Base-by-base conservation (phyloP, 1,140 invertebrate genomes). In the Ephestia elutella region DNA sequence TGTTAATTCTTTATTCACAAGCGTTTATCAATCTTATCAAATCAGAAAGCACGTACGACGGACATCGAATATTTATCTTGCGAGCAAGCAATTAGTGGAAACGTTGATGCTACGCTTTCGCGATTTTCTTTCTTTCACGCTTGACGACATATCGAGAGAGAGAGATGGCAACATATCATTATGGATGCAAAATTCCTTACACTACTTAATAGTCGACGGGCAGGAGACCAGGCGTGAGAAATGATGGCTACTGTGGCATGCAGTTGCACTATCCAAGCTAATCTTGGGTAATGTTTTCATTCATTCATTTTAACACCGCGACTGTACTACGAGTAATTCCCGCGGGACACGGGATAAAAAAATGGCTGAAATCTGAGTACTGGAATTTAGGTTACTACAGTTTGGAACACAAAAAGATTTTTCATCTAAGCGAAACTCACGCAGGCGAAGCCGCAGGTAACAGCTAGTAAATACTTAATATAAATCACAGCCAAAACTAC, bases 191-290 rank as follows among this genome's bases (percentile, higher is more conserved):
- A 75, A 80, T 80, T 76, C 75, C 72, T 66, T 63, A 66, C 50
- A 71, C 68, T 71, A 70, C 70, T 78, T 80, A 78, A 70, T 70
- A 80, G 71, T 79, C 75, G 28, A 68, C 60, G 61, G 69, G 63
- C 68, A 70, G 61, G 65, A 58, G 57, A 68, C 63, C 8, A 65
- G 65, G 54, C 75, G 80, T 80, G 80, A 77, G 77, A 82, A 78
- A 77, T 44, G 21, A 72, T 75, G 63, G 64, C 58, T 65, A 53
- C 59, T 53, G 63, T 51, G 30, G 30, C 30, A 32, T 32, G 30
- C 15, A n/a, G 13, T 44, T 44, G 38, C 38, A 44, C 57, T 70
- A 63, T 63, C 62, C 65, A 65, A 62, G 74, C 72, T 65, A 51
- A 51, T 10, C 1, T 32, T 28, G n/a, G 8, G 25, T 28, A 5